Percentiles rank a stretch among this genome's conserved stretches.
Conservation (phyloP, 2,888 invertebrate genomes). For the Furcula furcula region DNA sequence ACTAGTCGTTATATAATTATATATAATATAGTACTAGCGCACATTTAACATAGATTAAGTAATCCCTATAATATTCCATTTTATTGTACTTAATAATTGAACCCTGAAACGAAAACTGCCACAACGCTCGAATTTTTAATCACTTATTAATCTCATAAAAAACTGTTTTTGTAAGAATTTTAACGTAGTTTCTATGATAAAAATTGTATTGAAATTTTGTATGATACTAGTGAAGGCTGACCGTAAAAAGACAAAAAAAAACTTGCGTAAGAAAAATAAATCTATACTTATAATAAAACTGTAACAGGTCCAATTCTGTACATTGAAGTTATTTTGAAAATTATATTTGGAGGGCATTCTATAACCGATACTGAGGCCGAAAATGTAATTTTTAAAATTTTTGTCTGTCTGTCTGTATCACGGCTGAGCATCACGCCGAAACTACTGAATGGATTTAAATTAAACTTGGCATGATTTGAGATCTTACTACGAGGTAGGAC, state of each 20-base stretch:
- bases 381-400: too few relatives aligned
- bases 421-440: too few relatives aligned
- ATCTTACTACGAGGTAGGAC: too few relatives aligned
- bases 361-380: too few relatives aligned
- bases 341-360: too few relatives aligned
- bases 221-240: conserved; percentile 23
- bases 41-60: conserved; percentile 30
- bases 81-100: conserved; percentile 31
- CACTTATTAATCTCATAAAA: conserved; percentile 48
- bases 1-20: conserved; percentile 4
- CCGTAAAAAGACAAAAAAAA: conserved; percentile 1
- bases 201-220: conserved; percentile 43
- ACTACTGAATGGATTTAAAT: too few relatives aligned
- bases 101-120: conserved; percentile 62
- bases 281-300: too few relatives aligned
- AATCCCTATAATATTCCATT: conserved; percentile 24
- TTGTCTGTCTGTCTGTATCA: too few relatives aligned
- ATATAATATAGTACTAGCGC: conserved; percentile 40
- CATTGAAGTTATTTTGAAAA: too few relatives aligned
- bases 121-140: conserved; percentile 67
- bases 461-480: too few relatives aligned
- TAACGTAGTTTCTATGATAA: conserved; percentile 31
- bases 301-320: too few relatives aligned
- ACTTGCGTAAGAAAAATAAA: too few relatives aligned
- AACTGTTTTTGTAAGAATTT: conserved; percentile 29